These are phyloP conservation scores for Branchipolynoe longqiensis DNA, from an alignment of 2,888 invertebrate species.

Conservation along the genomic window DNA sequence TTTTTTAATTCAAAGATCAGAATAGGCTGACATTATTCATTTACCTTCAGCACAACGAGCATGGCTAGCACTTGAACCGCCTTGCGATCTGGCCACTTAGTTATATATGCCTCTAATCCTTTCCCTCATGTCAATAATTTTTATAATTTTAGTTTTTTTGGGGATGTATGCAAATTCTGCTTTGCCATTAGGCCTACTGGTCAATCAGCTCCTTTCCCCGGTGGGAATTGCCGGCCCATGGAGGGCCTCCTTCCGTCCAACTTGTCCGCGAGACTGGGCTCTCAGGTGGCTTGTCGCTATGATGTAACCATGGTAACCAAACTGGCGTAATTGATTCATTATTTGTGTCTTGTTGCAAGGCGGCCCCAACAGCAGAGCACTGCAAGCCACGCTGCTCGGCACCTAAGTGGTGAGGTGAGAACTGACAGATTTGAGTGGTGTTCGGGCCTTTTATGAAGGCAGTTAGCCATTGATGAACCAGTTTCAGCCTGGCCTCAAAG, in stretches of 20 bases:
- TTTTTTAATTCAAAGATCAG: no score
- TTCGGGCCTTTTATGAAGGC: no score
- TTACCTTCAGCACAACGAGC: no score
- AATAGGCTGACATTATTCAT: no score
- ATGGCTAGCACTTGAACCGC: no score
- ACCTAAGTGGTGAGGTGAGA: slow-evolving; percentile 53
- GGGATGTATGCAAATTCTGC: background rate
- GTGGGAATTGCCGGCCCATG: background rate
- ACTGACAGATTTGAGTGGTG: no score
- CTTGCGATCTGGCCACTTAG: no score
- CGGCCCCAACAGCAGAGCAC: slow-evolving; percentile 30
- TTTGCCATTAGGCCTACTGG: background rate
- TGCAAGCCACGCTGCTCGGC: slow-evolving; percentile 48
- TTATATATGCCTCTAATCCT: no score
- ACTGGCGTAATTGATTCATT: slow-evolving; percentile 18
- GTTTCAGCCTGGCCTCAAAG: no score
- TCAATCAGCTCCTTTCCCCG: background rate
- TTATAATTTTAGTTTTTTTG: background rate
- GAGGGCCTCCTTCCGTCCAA: background rate
- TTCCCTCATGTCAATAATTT: background rate
- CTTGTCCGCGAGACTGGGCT: slow-evolving; percentile 29
- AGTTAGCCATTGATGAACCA: no score
- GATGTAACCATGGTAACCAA: slow-evolving; percentile 17
- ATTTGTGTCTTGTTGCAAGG: slow-evolving; percentile 54
- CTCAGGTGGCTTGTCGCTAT: slow-evolving; percentile 45